Evolutionary conservation across 1,140 invertebrate genomes (phyloP).

Genomic region (Penaeus chinensis): DNA sequence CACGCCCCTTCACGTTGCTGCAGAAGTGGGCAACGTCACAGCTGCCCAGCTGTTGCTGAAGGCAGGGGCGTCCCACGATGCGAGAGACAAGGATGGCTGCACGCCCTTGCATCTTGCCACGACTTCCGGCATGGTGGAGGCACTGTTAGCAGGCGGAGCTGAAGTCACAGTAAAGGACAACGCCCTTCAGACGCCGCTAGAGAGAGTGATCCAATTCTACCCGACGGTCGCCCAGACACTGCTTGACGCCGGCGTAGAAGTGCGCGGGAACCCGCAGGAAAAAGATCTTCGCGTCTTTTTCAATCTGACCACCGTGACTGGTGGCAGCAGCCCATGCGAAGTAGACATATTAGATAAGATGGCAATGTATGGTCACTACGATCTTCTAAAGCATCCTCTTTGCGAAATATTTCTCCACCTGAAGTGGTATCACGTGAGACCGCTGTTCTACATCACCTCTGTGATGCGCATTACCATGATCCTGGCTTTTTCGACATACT

Average conservation of each 20-base stretch:
- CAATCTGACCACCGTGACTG: no score
- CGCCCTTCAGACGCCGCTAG: slow-evolving; percentile 82
- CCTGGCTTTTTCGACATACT: no score
- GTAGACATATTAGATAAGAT: no score
- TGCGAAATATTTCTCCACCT: slow-evolving; percentile 59
- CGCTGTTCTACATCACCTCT: no score
- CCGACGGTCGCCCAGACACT: background rate
- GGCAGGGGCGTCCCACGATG: no score
- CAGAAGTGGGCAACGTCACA: slow-evolving; percentile 65
- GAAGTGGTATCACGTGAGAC: slow-evolving; percentile 80
- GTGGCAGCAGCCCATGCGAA: no score
- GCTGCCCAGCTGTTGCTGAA: no score
- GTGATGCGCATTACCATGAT: no score
- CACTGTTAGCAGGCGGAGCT: slow-evolving; percentile 83
- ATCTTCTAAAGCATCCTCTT: slow-evolving; percentile 60
- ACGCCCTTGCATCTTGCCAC: slow-evolving; percentile 73
- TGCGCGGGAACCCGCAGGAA: no score
- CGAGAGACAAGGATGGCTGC: no score
- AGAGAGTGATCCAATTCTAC: slow-evolving; percentile 75
- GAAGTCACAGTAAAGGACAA: slow-evolving; percentile 85
- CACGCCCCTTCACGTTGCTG: slow-evolving; percentile 86
- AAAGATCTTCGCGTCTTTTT: no score
- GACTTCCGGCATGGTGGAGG: slow-evolving; percentile 81
- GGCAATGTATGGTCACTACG: slow-evolving; percentile 38
- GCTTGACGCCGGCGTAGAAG: background rate